Evolutionary conservation across 2,113 vertebrate species (phyloP).

Genomic region (Rhodinocichla rosea): DNA sequence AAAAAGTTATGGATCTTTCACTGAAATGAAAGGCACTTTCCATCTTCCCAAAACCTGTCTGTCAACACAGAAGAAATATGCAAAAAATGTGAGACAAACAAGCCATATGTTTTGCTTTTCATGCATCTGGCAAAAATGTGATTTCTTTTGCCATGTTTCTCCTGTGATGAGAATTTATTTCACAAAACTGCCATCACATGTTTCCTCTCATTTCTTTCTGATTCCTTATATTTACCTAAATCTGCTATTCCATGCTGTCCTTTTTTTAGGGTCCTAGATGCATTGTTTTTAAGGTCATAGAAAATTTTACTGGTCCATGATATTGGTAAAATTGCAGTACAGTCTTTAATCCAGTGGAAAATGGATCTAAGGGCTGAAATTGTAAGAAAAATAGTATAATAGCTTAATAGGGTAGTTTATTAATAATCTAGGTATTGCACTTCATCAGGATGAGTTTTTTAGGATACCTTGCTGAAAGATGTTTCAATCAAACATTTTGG

Average conservation of each 20-base stretch:
- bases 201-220: neutral
- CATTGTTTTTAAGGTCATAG: neutral
- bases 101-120: constrained; percentile 62
- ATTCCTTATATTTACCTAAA: neutral
- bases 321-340: neutral
- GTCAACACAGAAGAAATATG: constrained; percentile 44
- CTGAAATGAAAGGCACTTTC: constrained; percentile 19
- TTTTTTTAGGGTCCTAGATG: neutral
- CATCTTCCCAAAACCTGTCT: constrained; percentile 29
- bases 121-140: constrained; percentile 54
- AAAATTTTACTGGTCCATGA: neutral
- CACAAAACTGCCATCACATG: constrained; percentile 12
- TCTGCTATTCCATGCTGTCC: neutral
- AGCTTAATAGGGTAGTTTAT: neutral
- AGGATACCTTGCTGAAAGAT: neutral
- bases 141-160: constrained; percentile 52
- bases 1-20: neutral
- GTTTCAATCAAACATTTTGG: neutral
- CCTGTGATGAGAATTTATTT: constrained; percentile 42
- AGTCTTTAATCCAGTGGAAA: neutral
- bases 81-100: constrained; percentile 51
- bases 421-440: neutral
- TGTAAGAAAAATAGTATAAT: neutral
- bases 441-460: neutral
- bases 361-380: neutral